These are phyloP conservation scores for Myrmecobius fasciatus DNA, from an alignment of 2,113 vertebrate species.

Conservation along the genomic window DNA sequence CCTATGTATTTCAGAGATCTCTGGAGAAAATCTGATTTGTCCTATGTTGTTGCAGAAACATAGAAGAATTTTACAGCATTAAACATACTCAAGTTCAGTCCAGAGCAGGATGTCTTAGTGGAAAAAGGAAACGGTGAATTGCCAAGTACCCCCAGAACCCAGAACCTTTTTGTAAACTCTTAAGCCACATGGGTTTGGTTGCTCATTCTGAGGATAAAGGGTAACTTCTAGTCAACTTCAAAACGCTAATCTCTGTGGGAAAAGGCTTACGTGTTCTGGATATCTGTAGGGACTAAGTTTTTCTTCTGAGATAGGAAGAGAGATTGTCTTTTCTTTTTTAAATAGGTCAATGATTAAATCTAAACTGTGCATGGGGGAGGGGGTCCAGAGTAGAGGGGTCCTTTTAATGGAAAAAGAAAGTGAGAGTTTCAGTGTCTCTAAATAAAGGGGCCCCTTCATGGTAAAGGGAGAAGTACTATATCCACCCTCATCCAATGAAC, in stretches of 20 bases:
- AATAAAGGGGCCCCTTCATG: no score
- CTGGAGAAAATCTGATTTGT: neutral
- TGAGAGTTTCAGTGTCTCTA: no score
- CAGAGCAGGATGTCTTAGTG: neutral
- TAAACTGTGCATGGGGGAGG: neutral
- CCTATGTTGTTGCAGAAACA: neutral
- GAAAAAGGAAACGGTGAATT: no score
- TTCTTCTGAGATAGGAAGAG: neutral
- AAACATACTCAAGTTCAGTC: neutral
- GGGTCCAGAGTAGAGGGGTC: neutral
- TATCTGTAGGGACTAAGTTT: neutral
- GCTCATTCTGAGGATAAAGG: neutral
- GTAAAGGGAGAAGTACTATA: no score
- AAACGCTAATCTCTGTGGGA: neutral
- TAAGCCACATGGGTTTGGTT: neutral
- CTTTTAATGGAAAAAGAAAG: neutral
- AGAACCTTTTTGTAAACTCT: neutral
- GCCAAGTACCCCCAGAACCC: neutral
- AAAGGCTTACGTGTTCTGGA: neutral
- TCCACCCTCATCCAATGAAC: no score
- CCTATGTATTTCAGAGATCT: neutral
- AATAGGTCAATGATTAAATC: neutral
- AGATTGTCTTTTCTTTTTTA: neutral
- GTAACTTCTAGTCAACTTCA: neutral
- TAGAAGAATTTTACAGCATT: neutral